phyloP scores from a whole-genome alignment of 2,888 invertebrate genomes.

The Megaustenia siamemsis region DNA sequence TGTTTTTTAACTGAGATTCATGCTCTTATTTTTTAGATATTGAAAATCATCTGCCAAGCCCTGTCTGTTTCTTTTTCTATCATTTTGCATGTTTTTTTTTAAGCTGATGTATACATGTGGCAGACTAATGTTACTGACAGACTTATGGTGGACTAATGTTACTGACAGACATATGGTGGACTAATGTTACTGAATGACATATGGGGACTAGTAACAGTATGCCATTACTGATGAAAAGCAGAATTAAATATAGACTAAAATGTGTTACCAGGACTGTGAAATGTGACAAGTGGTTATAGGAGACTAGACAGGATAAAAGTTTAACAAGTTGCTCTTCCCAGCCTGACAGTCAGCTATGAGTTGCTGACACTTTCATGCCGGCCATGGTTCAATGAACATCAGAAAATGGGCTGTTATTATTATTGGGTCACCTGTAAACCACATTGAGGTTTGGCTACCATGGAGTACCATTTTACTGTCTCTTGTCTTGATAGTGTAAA shows the following conservation, averaged over 20 bases:
- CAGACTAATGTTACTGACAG: not conserved
- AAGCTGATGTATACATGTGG: not conserved
- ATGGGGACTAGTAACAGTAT: not conserved
- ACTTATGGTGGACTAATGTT: not conserved
- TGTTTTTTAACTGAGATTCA: not conserved
- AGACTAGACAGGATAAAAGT: too few species aligned
- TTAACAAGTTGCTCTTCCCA: too few species aligned
- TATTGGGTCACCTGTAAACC: too few species aligned
- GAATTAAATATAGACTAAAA: not conserved
- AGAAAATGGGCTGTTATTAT: too few species aligned
- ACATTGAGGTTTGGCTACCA: too few species aligned
- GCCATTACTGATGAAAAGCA: not conserved
- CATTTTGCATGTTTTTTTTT: not conserved
- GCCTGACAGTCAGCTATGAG: too few species aligned
- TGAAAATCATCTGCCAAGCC: constrained; percentile 30
- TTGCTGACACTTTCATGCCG: too few species aligned
- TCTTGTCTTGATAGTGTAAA: too few species aligned
- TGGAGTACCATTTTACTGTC: too few species aligned
- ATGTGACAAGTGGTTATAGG: not conserved
- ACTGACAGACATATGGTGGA: not conserved
- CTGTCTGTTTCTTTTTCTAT: not conserved
- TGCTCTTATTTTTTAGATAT: not conserved
- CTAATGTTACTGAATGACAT: not conserved
- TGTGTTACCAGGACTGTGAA: not conserved
- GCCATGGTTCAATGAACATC: too few species aligned